phyloP scores from a whole-genome alignment of 2,888 invertebrate genomes.

The Rugalucina vietnamica region DNA sequence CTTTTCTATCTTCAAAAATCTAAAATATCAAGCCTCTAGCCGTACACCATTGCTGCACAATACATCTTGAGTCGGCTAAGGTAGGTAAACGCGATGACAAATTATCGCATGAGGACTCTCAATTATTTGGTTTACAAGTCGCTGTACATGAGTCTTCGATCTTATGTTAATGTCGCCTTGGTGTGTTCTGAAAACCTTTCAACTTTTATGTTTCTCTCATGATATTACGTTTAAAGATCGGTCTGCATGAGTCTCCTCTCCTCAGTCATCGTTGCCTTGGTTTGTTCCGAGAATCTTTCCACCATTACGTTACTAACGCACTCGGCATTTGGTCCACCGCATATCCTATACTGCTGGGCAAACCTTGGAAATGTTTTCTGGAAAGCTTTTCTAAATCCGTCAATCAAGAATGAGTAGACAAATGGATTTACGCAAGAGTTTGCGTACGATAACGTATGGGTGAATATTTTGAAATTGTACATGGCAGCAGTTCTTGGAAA shows the following conservation, averaged over 20 bases:
- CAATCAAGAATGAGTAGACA: conserved; percentile 80
- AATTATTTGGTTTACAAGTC: too few species aligned
- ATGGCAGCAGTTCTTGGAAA: conserved; percentile 69
- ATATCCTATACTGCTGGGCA: conserved; percentile 57
- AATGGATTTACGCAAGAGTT: conserved; percentile 81
- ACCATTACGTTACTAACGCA: conserved; percentile 37
- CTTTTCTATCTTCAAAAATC: too few species aligned
- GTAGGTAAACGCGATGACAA: too few species aligned
- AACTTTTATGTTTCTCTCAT: too few species aligned
- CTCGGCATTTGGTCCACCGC: conserved; percentile 53
- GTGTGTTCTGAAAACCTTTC: conserved; percentile 50
- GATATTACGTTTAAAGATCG: too few species aligned
- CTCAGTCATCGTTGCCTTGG: conserved; percentile 48
- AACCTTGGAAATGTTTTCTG: conserved; percentile 74
- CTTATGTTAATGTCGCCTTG: conserved; percentile 48
- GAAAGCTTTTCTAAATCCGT: conserved; percentile 79
- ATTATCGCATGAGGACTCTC: too few species aligned
- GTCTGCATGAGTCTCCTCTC: conserved; percentile 59
- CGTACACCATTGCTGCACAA: too few species aligned
- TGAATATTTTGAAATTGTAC: conserved; percentile 72
- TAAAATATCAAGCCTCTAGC: too few species aligned
- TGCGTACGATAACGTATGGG: conserved; percentile 79
- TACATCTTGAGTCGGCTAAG: too few species aligned
- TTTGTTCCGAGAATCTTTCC: conserved; percentile 46
- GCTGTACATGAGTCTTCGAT: conserved; percentile 54